Conservation (phyloP, 2,113 vertebrate species). For the Spheniscus mendiculus region DNA sequence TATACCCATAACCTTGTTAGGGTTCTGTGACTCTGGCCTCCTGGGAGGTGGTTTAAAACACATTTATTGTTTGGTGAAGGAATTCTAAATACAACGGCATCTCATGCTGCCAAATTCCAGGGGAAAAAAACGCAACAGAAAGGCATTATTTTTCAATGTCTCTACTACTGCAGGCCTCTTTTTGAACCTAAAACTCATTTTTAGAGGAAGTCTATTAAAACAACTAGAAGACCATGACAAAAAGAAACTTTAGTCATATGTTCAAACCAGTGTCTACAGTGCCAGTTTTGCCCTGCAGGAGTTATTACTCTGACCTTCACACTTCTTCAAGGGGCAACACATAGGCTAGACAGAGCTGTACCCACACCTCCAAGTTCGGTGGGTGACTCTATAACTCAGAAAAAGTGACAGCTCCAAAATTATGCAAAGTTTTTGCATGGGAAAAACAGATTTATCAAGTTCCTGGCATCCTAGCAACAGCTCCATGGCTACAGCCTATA, state of each 20-base stretch:
- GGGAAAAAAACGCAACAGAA: background rate
- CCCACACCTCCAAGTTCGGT: background rate
- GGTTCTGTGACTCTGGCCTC: background rate
- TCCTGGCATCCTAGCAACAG: background rate
- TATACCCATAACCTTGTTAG: background rate
- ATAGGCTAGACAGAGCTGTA: background rate
- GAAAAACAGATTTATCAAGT: background rate
- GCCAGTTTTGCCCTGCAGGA: background rate
- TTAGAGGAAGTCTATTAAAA: background rate
- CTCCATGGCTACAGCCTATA: background rate
- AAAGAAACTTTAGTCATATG: background rate
- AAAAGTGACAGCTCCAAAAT: background rate
- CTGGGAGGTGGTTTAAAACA: background rate
- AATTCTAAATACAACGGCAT: background rate
- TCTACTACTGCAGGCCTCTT: background rate
- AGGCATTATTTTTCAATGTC: background rate
- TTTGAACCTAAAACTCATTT: background rate
- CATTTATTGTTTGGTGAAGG: background rate
- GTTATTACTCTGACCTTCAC: background rate
- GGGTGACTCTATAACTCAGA: background rate
- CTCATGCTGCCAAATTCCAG: background rate
- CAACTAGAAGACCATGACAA: background rate
- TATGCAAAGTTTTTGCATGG: background rate
- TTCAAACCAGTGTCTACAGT: background rate
- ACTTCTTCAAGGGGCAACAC: background rate